Evolutionary conservation across 2,888 invertebrate genomes (phyloP), one percentile per base, ranked within the genome.

Genomic region (Tanytarsus gracilentus): DNA sequence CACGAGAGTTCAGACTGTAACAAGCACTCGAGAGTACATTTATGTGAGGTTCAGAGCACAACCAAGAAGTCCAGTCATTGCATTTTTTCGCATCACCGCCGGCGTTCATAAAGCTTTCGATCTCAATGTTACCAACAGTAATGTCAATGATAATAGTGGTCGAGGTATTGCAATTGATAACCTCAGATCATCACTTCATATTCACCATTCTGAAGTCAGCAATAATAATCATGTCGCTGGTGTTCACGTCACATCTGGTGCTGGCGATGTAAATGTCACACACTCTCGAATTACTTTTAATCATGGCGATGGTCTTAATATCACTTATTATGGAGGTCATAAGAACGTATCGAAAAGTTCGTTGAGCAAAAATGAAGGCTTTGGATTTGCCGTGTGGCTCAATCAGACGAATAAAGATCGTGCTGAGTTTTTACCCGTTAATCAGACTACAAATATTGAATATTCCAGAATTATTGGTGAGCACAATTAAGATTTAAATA

Each of bases 141-240:
- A 84, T 30, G 83, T 98, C 62, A 83, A 85, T 2, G 86, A 89
- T 70, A 99, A 99, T 75, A 86, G 86, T 65, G 97, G 97, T 0
- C 84, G 95, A 69, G 99, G 99, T n/a, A 82, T 99, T 55, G 88
- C 83, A n/a, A 82, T 91, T 11, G 92, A 95, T 71, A 92, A 94
- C 71, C 78, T 97, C 61, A 81, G 96, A 68, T 92, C 92, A 14
- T 88, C 87, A 69, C 73, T 95, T n/a, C 86, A 90, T 70, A 79
- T 97, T 52, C 86, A 91, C 67, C 81, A 85, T 36, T 86, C 87
- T 9, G 83, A 86, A 0, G 81, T 97, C 53, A 86, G 88, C 0
- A 86, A 88, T 67, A 96, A 95, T 70, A 85, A 86, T 63, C 88
- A 95, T 70, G 85, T 90, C 1, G 93, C 94, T 2, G 97, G 97